Base-by-base conservation (phyloP, 2,888 invertebrate genomes). In the Trissolcus japonicus region DNA sequence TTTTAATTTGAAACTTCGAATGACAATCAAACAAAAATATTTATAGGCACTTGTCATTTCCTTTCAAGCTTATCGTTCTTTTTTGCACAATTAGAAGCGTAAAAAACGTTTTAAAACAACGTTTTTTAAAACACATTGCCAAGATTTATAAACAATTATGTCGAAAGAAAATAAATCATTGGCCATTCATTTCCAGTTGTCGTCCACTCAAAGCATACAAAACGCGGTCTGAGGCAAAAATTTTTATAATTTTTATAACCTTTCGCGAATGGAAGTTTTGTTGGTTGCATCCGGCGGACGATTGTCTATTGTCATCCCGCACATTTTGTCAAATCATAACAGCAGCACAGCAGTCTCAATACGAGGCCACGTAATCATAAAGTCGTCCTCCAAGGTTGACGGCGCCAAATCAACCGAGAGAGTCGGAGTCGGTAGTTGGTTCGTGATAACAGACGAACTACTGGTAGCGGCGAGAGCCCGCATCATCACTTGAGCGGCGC, bases 401-500 rank as follows among this genome's bases (percentile, higher is more conserved):
- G 61, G 59, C 67, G 74, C 71, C 76, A 76, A 76, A 69, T 76
- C 69, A 63, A 61, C 65, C 14, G 43, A 50, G 43, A 9, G 16
- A 55, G 43, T 71, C 72, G 65, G 54, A 60, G 71, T 50, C 71
- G 78, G 76, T 76, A 68, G 68, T 78, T 69, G 59, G 73, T 66
- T 74, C 53, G 43, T 69, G 72, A 73, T 73, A 65, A 76, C 48
- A 68, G 73, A 73, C 56, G 59, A 67, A 76, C 76, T 76, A 76
- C 76, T 76, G 71, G 76, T 66, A 71, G 69, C 57, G 43, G 69
- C 61, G 43, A 61, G 46, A 61, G 19, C 80, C 80, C 82, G 83
- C 82, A 81, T 80, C 82, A 81, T 82, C 81, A 80, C 80, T 81
- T 79, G 78, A 80, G 76, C 80, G 80, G 79, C 77, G 82, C 81